phyloP scores from a whole-genome alignment of 2,113 vertebrate species.

The Bos javanicus region DNA sequence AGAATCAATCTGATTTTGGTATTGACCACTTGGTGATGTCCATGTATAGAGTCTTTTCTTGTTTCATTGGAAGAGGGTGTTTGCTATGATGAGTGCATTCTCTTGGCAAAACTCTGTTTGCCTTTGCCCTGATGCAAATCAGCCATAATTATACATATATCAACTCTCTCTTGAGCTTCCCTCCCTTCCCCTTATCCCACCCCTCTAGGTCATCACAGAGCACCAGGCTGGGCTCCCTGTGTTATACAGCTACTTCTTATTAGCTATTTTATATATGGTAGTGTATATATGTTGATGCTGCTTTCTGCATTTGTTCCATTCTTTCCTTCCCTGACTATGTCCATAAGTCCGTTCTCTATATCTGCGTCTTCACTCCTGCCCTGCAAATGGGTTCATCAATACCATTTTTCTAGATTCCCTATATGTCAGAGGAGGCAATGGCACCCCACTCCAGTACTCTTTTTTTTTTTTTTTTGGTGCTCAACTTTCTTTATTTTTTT shows the following conservation, averaged over 20 bases:
- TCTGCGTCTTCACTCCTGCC: background rate
- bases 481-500: too few species aligned
- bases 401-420: background rate
- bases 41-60: background rate
- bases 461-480: too few species aligned
- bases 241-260: background rate
- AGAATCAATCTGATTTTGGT: background rate
- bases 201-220: background rate
- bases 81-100: background rate
- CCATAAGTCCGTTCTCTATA: background rate
- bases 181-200: background rate
- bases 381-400: background rate
- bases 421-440: background rate
- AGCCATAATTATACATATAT: background rate
- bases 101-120: background rate
- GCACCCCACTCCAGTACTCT: too few species aligned
- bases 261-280: background rate
- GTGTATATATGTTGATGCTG: background rate
- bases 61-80: background rate
- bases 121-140: background rate
- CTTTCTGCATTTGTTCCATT: background rate
- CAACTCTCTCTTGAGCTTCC: background rate
- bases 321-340: background rate
- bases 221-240: background rate
- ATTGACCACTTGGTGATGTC: background rate